These are phyloP conservation scores for Stichodactyla helianthus DNA, from an alignment of 64 coral and sea anemone genomes.

Conservation along the genomic window DNA sequence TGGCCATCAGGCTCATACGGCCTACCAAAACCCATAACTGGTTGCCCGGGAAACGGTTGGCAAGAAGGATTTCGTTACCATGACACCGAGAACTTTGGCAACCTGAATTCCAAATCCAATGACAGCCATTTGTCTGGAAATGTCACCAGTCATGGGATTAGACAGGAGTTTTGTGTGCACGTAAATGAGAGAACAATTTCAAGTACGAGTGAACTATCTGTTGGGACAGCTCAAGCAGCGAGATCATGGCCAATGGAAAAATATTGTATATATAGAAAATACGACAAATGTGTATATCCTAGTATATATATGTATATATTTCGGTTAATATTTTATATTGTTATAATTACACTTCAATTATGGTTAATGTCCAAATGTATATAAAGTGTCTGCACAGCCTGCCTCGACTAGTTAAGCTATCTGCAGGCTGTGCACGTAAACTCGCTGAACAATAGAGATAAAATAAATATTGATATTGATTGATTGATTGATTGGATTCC, in stretches of 20 bases:
- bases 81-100: constrained; percentile 79
- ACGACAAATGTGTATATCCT: constrained; percentile 39
- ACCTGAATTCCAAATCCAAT: constrained; percentile 63
- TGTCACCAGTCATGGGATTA: constrained; percentile 61
- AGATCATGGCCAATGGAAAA: constrained; percentile 67
- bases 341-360: too few relatives aligned
- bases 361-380: too few relatives aligned
- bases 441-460: too few relatives aligned
- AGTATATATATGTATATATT: too few relatives aligned
- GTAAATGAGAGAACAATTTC: neutral
- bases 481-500: too few relatives aligned
- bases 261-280: constrained; percentile 85
- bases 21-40: constrained; percentile 67
- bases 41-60: constrained; percentile 58
- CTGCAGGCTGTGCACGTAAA: too few relatives aligned
- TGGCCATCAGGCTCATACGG: constrained; percentile 79
- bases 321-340: too few relatives aligned
- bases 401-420: too few relatives aligned
- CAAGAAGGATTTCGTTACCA: constrained; percentile 86
- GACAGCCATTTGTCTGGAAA: constrained; percentile 63
- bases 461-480: too few relatives aligned
- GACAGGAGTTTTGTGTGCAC: constrained; percentile 83
- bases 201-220: neutral
- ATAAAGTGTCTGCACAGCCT: too few relatives aligned
- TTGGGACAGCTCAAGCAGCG: neutral